phyloP scores from a whole-genome alignment of 2,888 invertebrate species.

The Digitonthophagus gazella region DNA sequence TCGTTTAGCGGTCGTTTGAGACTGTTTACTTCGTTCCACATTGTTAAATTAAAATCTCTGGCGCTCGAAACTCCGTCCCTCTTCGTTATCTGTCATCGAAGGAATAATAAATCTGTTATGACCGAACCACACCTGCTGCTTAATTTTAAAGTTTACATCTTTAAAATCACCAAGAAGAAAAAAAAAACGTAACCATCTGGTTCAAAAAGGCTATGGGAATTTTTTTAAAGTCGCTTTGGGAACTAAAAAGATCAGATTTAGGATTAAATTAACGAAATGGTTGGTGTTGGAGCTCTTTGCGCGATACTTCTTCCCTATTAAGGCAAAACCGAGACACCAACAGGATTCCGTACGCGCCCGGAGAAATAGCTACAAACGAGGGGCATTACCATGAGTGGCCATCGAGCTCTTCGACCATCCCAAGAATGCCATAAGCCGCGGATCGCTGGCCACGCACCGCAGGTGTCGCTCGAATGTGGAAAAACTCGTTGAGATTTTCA shows the following conservation, averaged over 20 bases:
- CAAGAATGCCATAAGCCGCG: not conserved
- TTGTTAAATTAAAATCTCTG: not conserved
- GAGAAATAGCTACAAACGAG: not conserved
- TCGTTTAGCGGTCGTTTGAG: constrained; percentile 1
- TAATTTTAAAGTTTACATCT: not conserved
- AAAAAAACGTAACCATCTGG: not conserved
- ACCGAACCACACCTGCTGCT: constrained; percentile 25
- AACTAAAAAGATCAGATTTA: not conserved
- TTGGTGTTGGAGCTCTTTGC: no score
- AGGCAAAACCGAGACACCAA: not conserved
- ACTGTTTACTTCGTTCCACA: not conserved
- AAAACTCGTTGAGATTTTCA: not conserved
- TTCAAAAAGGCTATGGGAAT: no score
- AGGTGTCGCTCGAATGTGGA: not conserved
- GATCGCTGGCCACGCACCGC: not conserved
- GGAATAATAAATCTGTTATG: constrained; percentile 25
- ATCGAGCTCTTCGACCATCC: not conserved
- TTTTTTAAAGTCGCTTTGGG: no score
- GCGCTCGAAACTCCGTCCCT: constrained; percentile 4
- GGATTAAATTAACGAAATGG: not conserved
- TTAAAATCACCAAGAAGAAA: not conserved
- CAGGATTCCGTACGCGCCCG: not conserved
- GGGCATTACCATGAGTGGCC: not conserved
- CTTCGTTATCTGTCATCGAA: constrained; percentile 26
- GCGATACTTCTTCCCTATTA: not conserved